These are phyloP conservation scores for Sternotherus odoratus DNA, from an alignment of 2,797 vertebrate species.

Conservation along the genomic window DNA sequence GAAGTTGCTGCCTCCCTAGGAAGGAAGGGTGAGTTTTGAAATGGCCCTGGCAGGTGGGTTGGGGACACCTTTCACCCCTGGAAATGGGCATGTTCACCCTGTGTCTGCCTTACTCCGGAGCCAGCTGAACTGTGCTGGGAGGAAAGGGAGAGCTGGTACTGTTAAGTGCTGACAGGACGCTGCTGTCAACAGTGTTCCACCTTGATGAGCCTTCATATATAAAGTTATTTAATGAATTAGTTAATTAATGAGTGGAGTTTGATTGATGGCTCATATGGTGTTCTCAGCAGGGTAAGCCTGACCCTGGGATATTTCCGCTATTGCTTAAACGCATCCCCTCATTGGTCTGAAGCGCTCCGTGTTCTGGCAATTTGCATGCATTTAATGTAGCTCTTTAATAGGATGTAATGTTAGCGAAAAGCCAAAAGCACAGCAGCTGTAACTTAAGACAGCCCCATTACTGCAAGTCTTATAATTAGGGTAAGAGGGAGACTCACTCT, in stretches of 20 bases:
- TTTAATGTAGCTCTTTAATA: slow-evolving; percentile 83
- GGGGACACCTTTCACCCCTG: not conserved
- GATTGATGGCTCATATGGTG: slow-evolving; percentile 77
- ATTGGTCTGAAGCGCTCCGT: slow-evolving; percentile 63
- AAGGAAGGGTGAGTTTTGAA: too few species aligned
- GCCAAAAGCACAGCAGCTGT: slow-evolving; percentile 82
- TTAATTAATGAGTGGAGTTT: slow-evolving; percentile 79
- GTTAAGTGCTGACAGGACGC: slow-evolving; percentile 68
- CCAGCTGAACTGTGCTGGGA: not conserved
- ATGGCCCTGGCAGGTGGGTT: too few species aligned
- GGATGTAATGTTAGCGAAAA: slow-evolving; percentile 81
- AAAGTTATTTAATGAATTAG: slow-evolving; percentile 82
- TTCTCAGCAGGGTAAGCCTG: slow-evolving; percentile 78
- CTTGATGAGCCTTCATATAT: slow-evolving; percentile 76
- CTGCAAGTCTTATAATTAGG: slow-evolving; percentile 83
- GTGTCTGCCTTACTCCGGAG: not conserved
- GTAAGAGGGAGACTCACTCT: slow-evolving; percentile 80
- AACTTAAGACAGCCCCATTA: slow-evolving; percentile 85
- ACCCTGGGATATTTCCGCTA: slow-evolving; percentile 72
- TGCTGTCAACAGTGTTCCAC: slow-evolving; percentile 78
- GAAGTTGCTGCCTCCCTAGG: not conserved
- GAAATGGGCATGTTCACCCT: not conserved
- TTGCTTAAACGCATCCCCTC: slow-evolving; percentile 62
- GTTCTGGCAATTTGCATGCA: slow-evolving; percentile 81
- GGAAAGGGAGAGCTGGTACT: not conserved